Conservation (phyloP, 2,888 invertebrate species). For the Drosophila cyrtoloma region DNA sequence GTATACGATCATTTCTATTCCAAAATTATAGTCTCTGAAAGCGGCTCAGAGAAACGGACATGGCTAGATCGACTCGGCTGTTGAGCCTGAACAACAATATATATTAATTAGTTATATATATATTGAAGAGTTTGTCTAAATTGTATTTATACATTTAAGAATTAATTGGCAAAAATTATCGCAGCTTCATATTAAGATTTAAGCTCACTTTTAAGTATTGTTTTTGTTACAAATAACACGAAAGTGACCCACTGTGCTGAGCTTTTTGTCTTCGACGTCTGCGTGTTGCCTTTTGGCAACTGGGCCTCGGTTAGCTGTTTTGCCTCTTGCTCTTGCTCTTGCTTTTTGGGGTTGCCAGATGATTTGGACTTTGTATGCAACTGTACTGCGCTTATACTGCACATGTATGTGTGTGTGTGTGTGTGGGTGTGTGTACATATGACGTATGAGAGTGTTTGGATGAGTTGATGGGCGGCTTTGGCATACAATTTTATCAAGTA, state of each 20-base stretch:
- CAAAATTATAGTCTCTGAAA: neutral
- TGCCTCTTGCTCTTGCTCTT: conserved; percentile 15
- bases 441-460: conserved; percentile 2
- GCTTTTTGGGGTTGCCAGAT: conserved; percentile 45
- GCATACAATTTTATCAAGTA: conserved; percentile 71
- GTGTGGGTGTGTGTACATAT: conserved; percentile 4
- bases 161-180: too few species aligned
- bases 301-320: conserved; percentile 32
- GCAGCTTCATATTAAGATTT: too few species aligned
- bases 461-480: conserved; percentile 30
- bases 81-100: neutral
- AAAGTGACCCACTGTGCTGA: conserved; percentile 27
- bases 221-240: neutral
- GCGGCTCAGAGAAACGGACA: too few species aligned
- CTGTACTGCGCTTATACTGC: conserved; percentile 42
- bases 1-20: neutral
- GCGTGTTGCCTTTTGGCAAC: conserved; percentile 27
- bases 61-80: neutral
- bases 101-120: neutral
- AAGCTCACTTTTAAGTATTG: neutral
- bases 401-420: conserved; percentile 4
- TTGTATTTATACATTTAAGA: neutral
- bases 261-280: conserved; percentile 25
- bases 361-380: conserved; percentile 41
- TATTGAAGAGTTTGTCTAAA: neutral